A percentile compares a stretch with the other conserved stretches of the same genome.
Conservation (phyloP, 2,113 vertebrate species). For the Sigmodon hispidus region DNA sequence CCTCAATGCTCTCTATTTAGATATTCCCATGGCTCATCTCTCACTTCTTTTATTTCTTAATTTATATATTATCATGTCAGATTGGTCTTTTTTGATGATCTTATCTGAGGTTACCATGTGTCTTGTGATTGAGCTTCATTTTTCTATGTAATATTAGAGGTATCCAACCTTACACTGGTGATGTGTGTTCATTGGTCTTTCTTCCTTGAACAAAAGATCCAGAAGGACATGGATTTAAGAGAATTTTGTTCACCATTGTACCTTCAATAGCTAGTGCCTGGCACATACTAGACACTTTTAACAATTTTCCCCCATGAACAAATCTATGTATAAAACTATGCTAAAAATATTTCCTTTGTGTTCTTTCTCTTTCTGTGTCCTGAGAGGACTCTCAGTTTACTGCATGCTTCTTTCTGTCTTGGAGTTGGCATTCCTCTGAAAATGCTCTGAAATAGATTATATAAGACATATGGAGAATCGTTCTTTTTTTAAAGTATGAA, state of each 20-base stretch:
- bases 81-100: background rate
- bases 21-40: background rate
- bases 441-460: background rate
- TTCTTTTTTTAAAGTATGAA: background rate
- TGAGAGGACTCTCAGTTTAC: background rate
- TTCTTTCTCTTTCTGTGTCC: background rate
- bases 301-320: background rate
- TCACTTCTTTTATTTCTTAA: background rate
- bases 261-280: background rate
- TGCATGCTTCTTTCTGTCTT: background rate
- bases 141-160: background rate
- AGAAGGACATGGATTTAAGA: background rate
- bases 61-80: background rate
- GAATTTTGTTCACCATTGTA: background rate
- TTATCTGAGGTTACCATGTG: background rate
- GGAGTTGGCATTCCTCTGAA: background rate
- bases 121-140: background rate
- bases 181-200: background rate
- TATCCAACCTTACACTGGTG: background rate
- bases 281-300: background rate
- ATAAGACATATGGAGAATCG: background rate
- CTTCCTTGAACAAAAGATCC: background rate
- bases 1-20: background rate
- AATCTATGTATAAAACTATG: background rate
- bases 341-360: background rate